phyloP scores from a whole-genome alignment of 2,888 invertebrate species.

The Drosophila tripunctata region DNA sequence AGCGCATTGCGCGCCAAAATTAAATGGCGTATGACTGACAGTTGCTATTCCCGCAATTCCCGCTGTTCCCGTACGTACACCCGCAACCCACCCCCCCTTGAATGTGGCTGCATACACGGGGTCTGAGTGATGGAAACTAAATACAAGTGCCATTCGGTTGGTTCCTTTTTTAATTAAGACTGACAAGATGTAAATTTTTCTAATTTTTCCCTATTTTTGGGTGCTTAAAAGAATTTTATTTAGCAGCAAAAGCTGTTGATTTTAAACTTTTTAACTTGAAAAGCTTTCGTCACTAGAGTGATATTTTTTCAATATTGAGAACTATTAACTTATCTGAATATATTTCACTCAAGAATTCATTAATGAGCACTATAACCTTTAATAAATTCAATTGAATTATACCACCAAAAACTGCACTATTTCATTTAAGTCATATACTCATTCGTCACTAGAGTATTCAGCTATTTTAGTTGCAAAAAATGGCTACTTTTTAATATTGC shows the following conservation, averaged over 20 bases:
- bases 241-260: slow-evolving; percentile 1
- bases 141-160: slow-evolving; percentile 13
- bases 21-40: slow-evolving; percentile 62
- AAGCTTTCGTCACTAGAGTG: no score
- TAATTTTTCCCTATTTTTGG: background rate
- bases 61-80: background rate
- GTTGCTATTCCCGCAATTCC: slow-evolving; percentile 15
- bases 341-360: no score
- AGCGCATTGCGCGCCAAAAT: slow-evolving; percentile 57
- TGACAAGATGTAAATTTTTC: slow-evolving; percentile 10
- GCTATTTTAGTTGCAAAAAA: no score
- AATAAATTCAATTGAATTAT: no score
- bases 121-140: slow-evolving; percentile 14
- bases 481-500: no score
- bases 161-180: slow-evolving; percentile 11
- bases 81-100: background rate
- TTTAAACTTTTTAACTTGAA: no score
- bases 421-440: background rate
- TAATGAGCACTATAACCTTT: no score
- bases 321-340: no score
- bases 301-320: no score
- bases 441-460: background rate
- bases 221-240: background rate
- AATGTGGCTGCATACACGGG: background rate
- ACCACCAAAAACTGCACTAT: no score